These are phyloP conservation scores for Standfussiana lucernea DNA, from an alignment of 2,888 invertebrate species.

Conservation along the genomic window DNA sequence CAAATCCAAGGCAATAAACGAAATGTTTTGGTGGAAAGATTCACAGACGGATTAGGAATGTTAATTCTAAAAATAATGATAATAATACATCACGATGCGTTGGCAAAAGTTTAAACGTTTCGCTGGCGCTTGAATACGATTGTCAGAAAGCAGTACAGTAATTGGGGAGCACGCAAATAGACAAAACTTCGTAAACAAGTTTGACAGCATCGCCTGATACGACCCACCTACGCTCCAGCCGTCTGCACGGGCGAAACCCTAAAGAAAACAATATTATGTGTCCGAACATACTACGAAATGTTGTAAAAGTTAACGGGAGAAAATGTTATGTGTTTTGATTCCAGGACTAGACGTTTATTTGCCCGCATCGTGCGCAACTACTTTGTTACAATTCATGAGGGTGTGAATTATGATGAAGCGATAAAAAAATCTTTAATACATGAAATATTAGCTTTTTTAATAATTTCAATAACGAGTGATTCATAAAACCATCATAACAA, in stretches of 20 bases:
- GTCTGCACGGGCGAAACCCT: conserved; percentile 74
- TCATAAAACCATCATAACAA: conserved; percentile 9
- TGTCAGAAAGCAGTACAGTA: conserved; percentile 77
- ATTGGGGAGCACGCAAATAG: conserved; percentile 81
- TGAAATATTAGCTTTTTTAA: not conserved
- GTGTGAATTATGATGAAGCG: not conserved
- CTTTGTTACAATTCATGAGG: conserved; percentile 4
- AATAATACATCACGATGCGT: conserved; percentile 62
- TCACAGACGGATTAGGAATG: conserved; percentile 56
- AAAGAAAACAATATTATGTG: conserved; percentile 74
- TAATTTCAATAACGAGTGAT: not conserved
- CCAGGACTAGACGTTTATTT: conserved; percentile 14
- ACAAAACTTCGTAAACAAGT: conserved; percentile 85
- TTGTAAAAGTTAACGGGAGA: conserved; percentile 53
- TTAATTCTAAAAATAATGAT: conserved; percentile 57
- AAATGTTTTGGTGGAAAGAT: conserved; percentile 25
- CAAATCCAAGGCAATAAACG: conserved; percentile 9
- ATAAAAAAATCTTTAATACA: not conserved
- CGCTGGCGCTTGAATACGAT: conserved; percentile 77
- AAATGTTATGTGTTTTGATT: conserved; percentile 46
- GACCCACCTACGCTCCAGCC: conserved; percentile 75
- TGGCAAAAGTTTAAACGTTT: conserved; percentile 72
- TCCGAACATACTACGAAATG: conserved; percentile 58
- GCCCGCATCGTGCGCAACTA: not conserved
- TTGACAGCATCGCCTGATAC: conserved; percentile 81